Evolutionary conservation across 2,888 invertebrate species (phyloP), one percentile per base, ranked within the genome.

Genomic region (Drosophila stalkeri): DNA sequence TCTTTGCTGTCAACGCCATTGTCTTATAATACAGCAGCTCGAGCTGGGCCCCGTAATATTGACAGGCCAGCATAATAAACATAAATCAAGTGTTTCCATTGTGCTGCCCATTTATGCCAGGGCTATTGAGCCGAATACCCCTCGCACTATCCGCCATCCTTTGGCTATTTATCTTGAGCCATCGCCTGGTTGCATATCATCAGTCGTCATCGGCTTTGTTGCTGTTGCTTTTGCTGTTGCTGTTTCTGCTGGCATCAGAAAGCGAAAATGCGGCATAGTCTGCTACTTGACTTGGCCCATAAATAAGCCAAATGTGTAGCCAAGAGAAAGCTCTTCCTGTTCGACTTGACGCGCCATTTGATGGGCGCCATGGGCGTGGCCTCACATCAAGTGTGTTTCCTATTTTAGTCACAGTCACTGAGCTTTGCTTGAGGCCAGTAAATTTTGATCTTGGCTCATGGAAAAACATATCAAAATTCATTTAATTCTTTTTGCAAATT

Each of bases 51-150:
- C 41, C 67, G 56, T 49, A 60, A 75, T 80, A 85, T 86, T 86
- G 85, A 75, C 86, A 86, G 81, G 70, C 70, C 81, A 83, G 73
- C 87, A 86, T 86, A 86, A 86, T 85, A 86, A 86, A 86, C 83
- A 86, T 86, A 86, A 86, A 86, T 86, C 86, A 86, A 85, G 81
- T 81, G 80, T 72, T 55, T 72, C 75, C 69, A 77, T 82, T 81
- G 85, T 82, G 64, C 52, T 33, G 43, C 18, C 60, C 65, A 52
- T 57, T 69, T 63, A 49, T 67, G 61, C 62, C 41, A 9, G n/a
- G 59, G 76, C 51, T 64, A 76, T 76, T 70, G 70, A 72, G 64
- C 72, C 63, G 59, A 14, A 47, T 3, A 7, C 9, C 43, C 12
- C 39, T 23, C 64, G 55, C 54, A 64, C 60, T 56, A 39, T 9